These are phyloP conservation scores for Alces alces DNA, from an alignment of 2,113 vertebrate genomes.

Conservation along the genomic window DNA sequence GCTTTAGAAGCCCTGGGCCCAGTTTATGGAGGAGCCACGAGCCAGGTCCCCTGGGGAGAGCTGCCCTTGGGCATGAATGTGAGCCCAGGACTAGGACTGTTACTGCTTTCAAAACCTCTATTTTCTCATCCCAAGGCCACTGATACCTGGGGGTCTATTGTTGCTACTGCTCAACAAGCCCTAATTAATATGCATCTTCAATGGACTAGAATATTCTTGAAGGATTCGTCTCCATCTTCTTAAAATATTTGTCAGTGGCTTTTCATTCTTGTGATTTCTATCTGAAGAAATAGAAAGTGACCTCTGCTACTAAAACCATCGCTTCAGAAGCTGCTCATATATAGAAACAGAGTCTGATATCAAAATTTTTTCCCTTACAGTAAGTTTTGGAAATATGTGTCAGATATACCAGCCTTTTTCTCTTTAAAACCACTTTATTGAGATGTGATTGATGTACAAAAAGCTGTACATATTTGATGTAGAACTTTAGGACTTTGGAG, in stretches of 20 bases:
- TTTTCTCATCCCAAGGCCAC: no score
- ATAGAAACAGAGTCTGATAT: neutral
- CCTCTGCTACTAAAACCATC: neutral
- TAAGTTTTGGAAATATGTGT: neutral
- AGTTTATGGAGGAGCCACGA: fast-evolving
- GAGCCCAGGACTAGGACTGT: neutral
- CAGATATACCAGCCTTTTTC: neutral
- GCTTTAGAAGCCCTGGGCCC: fast-evolving
- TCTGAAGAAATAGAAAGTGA: neutral
- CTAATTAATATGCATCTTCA: neutral
- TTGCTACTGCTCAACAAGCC: neutral
- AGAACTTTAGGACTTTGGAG: neutral
- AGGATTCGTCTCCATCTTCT: neutral
- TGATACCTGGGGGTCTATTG: fast-evolving
- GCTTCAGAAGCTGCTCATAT: neutral
- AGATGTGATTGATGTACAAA: neutral
- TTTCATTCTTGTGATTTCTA: neutral
- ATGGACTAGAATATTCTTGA: fast-evolving
- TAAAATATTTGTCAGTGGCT: neutral
- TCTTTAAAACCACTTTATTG: neutral
- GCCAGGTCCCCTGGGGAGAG: neutral
- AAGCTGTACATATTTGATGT: neutral
- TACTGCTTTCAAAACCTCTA: no score
- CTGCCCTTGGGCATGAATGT: fast-evolving
- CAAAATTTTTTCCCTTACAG: neutral